Evolutionary conservation across 1,140 invertebrate species (phyloP), one percentile per base, ranked within the genome.

Genomic region (Temnothorax curvispinosus): DNA sequence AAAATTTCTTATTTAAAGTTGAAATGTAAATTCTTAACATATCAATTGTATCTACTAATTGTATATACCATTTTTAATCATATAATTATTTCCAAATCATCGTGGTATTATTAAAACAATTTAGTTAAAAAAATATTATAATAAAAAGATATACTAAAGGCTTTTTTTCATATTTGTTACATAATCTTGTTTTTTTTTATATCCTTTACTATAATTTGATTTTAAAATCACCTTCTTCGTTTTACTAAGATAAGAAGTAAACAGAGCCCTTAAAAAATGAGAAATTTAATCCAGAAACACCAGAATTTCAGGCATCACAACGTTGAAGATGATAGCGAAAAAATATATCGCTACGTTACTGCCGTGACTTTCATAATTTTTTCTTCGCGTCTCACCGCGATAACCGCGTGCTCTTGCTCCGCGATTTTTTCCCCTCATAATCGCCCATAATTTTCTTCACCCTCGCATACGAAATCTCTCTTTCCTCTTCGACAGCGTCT

Each of bases 261-360:
- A 44, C 5, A 32, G 38, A 80, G 38, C 11, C n/a, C 32, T 54
- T 69, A 27, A 58, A n/a, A 67, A 44, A 44, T n/a, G 11, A 71
- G 8, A 82, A 9, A 58, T 47, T 56, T 13, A 52, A 15, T 3
- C 60, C 9, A 21, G 8, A 72, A 72, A 58, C 15, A 69, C 5
- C 1, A 47, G 4, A 32, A 72, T 60, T 47, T 52, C n/a, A 2
- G 18, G 60, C 47, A 38, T 13, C 4, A 41, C 3, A 69, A 54
- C 3, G n/a, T 47, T 41, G 27, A 58, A 44, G 38, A 72, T 60
- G 18, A 82, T 44, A 18, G 41, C 27, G 54, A 72, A 27, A 72
- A 72, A 60, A 82, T 82, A 82, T 82, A 82, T 82, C 9, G 21
- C 52, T 71, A 81, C 50, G 47, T 82, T 72, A 72, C 60, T 72